These are phyloP conservation scores for Alligator sinensis DNA, from an alignment of 2,113 vertebrate species.

Conservation along the genomic window DNA sequence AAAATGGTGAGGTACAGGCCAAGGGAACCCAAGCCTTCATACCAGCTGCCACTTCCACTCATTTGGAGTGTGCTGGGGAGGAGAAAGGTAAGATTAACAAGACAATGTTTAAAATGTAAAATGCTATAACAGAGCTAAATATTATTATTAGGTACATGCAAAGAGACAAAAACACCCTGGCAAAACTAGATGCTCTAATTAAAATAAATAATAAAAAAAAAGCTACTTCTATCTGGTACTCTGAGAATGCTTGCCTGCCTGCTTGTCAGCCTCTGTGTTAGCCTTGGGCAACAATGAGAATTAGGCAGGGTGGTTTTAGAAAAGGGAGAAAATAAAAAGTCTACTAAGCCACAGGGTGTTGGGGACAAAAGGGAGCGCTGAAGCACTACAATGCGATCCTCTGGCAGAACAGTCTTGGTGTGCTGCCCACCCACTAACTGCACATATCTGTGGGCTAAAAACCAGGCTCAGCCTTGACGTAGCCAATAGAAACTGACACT, in stretches of 20 bases:
- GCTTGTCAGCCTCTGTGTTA: slow-evolving; percentile 15
- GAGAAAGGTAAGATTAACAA: slow-evolving; percentile 23
- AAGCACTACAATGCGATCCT: slow-evolving; percentile 28
- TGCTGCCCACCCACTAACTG: slow-evolving; percentile 26
- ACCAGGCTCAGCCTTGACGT: slow-evolving; percentile 57
- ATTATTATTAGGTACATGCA: background rate
- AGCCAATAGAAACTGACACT: slow-evolving; percentile 75
- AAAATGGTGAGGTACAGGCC: background rate
- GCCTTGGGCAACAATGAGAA: slow-evolving; percentile 44
- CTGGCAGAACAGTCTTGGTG: slow-evolving; percentile 42
- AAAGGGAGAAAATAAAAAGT: slow-evolving; percentile 48
- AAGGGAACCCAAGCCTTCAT: background rate
- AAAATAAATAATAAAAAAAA: background rate
- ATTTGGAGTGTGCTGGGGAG: background rate
- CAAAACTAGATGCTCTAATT: background rate
- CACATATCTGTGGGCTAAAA: slow-evolving; percentile 69
- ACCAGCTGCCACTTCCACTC: slow-evolving; percentile 12
- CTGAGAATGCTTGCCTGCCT: background rate
- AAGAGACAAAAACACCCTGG: background rate
- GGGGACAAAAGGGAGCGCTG: background rate
- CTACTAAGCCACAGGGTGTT: slow-evolving; percentile 38
- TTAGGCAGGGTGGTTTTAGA: background rate
- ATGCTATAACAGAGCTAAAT: background rate
- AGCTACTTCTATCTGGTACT: background rate
- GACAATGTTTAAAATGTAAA: slow-evolving; percentile 2